Evolutionary conservation across 2,797 vertebrate genomes (phyloP).

Genomic region (Muraenolepis orangiensis): DNA sequence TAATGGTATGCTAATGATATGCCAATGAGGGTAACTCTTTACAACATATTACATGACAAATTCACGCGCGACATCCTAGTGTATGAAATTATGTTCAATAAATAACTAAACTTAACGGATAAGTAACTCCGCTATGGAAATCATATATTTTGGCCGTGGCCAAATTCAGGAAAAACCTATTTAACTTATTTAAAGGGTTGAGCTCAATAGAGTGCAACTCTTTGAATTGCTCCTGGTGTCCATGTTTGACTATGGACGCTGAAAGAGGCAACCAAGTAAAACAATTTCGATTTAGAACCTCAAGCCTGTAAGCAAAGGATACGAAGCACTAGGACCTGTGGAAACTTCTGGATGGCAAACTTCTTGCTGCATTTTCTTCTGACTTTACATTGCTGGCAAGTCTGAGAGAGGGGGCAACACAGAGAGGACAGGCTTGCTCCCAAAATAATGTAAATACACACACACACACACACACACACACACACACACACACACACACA

Average conservation of each 20-base stretch:
- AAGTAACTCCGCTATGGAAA: not conserved
- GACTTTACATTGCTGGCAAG: slow-evolving; percentile 87
- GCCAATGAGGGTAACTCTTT: not conserved
- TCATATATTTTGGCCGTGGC: not conserved
- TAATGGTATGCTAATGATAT: not conserved
- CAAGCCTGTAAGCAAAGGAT: slow-evolving; percentile 75
- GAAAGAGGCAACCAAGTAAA: not conserved
- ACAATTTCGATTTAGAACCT: not conserved
- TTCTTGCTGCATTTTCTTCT: slow-evolving; percentile 91
- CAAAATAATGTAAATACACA: slow-evolving; percentile 13
- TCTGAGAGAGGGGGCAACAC: slow-evolving; percentile 66
- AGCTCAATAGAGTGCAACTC: not conserved
- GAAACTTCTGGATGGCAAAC: slow-evolving; percentile 95
- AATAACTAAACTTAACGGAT: not conserved
- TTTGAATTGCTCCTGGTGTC: not conserved
- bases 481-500: slow-evolving; percentile 17
- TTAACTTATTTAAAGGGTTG: not conserved
- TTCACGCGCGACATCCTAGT: too few species aligned
- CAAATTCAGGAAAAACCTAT: not conserved
- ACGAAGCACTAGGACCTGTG: slow-evolving; percentile 95
- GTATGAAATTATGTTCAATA: not conserved
- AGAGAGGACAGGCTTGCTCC: not conserved
- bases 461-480: slow-evolving; percentile 14
- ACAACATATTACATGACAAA: too few species aligned
- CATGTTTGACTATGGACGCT: not conserved